Conservation (phyloP, 2,888 invertebrate genomes). For the Tetranychus truncatus region DNA sequence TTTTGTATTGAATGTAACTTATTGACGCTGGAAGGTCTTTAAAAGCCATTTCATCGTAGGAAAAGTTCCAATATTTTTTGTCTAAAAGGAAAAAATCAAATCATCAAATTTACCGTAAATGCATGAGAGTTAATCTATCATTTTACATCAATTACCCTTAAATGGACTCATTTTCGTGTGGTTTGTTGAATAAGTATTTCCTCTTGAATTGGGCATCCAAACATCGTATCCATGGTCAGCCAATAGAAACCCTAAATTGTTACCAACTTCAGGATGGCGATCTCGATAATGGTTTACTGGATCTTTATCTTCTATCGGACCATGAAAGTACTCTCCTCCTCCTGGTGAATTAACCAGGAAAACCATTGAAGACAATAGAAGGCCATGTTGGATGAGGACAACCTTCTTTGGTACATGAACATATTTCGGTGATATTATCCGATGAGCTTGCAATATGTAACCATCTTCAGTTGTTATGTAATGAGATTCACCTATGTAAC, state of each 20-base stretch:
- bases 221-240: slow-evolving; percentile 1
- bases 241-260: background rate
- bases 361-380: background rate
- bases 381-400: slow-evolving; percentile 5
- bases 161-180: background rate
- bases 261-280: background rate
- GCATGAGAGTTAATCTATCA: background rate
- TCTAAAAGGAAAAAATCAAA: background rate
- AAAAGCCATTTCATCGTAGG: background rate
- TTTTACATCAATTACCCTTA: background rate
- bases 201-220: slow-evolving; percentile 6
- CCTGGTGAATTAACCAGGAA: background rate
- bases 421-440: background rate
- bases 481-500: slow-evolving; percentile 5
- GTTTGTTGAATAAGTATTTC: slow-evolving; percentile 4
- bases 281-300: background rate
- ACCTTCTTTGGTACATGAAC: background rate
- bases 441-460: background rate
- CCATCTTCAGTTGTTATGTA: background rate
- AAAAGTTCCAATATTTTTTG: background rate
- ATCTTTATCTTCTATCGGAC: background rate
- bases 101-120: background rate
- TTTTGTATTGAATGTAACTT: background rate
- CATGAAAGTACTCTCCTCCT: background rate
- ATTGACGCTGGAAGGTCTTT: slow-evolving; percentile 1